Evolutionary conservation across 2,113 vertebrate genomes (phyloP).

Genomic region (Platycercus adscitus): DNA sequence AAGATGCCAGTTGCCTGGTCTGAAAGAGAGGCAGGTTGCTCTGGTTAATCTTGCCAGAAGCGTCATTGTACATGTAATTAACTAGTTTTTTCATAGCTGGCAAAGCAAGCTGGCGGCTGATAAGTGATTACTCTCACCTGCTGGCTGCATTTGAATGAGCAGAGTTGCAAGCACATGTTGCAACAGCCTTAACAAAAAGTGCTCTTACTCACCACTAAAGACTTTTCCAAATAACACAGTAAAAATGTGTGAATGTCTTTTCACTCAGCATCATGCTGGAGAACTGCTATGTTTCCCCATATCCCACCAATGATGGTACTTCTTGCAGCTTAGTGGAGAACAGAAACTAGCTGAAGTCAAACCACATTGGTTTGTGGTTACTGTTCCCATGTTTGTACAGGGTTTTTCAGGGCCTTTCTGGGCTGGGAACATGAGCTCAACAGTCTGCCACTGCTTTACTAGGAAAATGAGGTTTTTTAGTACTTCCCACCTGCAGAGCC

Average conservation of each 20-base stretch:
- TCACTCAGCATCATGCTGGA: neutral
- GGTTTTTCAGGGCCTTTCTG: neutral
- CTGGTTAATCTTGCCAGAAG: neutral
- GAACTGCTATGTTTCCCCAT: neutral
- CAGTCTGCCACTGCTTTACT: neutral
- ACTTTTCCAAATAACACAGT: neutral
- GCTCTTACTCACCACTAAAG: neutral
- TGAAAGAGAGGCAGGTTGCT: neutral
- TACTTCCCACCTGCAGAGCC: neutral
- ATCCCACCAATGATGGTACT: neutral
- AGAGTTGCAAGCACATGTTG: neutral
- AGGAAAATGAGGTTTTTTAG: neutral
- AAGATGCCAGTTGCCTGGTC: neutral
- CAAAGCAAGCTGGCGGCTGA: neutral
- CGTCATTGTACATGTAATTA: neutral
- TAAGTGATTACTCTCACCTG: neutral
- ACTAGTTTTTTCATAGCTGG: neutral
- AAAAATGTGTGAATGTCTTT: neutral
- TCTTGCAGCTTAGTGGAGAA: neutral
- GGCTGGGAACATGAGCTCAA: neutral
- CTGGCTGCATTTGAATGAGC: neutral
- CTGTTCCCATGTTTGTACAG: neutral
- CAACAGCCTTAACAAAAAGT: neutral
- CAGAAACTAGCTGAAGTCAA: neutral
- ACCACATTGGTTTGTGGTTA: neutral